Base-by-base conservation (phyloP, 2,113 vertebrate genomes). In the Cnemophilus loriae region DNA sequence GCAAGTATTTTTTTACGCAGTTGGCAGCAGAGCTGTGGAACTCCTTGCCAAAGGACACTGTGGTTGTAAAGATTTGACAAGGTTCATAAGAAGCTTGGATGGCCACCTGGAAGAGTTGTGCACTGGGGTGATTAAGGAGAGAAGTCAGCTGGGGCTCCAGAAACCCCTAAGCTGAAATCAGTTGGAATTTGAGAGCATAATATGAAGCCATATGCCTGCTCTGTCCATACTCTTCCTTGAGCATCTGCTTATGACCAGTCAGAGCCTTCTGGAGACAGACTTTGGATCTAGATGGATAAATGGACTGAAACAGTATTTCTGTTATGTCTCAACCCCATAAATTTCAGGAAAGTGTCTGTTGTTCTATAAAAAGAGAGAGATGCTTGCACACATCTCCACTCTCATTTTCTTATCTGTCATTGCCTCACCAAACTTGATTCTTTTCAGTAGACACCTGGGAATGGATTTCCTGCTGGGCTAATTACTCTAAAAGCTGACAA, bases 401-500 rank as follows among this genome's bases (percentile, higher is more conserved):
- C 39, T 71, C 37, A 44, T 91, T 94, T 94, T 87, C 74, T 91
- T 44, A 85, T 50, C 52, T 0, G 0, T 64, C 74, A 68, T 76
- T 89, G 53, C 37, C 57, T 96, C 53, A 69, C 37, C 41, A 85
- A 52, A 90, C 26, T 64, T 55, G 61, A 83, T 83, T 94, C 37
- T 79, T 97, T 73, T 52, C 70, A 85, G 70, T 83, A 91, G 90
- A 73, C 82, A 94, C 74, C 75, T 93, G 88, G 78, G 85, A 96
- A 91, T 65, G 57, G 46, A 83, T 91, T 96, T 97, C 84, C 88
- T 97, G 61, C 85, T 87, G 78, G 50, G 78, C 49, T 96, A 96
- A 95, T 96, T 91, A 80, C 70, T 76, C 78, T 93, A 73, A 96
- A 91, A 85, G 70, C 87, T 76, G 92, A 94, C 95, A 91, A 92